Evolutionary conservation across 2,113 vertebrate genomes (phyloP).

Genomic region (Montifringilla adamsi): DNA sequence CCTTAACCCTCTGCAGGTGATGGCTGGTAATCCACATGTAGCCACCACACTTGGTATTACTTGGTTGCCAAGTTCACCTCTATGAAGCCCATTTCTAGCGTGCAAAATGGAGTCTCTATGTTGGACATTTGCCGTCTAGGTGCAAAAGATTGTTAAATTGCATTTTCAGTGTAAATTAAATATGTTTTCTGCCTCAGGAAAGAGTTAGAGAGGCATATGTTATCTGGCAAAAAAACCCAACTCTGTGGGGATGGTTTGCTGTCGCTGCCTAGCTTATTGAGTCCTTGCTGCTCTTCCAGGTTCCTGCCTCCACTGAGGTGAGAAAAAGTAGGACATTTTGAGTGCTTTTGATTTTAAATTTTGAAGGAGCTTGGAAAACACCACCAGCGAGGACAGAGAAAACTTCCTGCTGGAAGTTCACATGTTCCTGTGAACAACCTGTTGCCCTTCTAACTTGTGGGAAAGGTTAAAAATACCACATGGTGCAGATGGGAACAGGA

Average conservation of each 20-base stretch:
- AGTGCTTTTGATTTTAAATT: not conserved
- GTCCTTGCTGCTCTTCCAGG: not conserved
- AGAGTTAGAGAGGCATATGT: not conserved
- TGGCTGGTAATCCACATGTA: fast-evolving
- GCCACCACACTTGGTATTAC: not conserved
- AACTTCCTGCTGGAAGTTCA: not conserved
- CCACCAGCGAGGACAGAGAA: not conserved
- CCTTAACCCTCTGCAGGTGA: not conserved
- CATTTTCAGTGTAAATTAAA: not conserved
- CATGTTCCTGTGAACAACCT: not conserved
- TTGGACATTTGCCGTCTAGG: not conserved
- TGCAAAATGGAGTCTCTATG: not conserved
- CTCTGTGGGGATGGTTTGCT: not conserved
- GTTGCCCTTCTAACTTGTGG: not conserved
- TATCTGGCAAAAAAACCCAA: not conserved
- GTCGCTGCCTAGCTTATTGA: not conserved
- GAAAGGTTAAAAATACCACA: not conserved
- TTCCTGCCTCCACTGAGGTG: not conserved
- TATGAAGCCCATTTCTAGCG: not conserved
- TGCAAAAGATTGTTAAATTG: not conserved
- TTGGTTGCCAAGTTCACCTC: not conserved
- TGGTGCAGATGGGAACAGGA: not conserved
- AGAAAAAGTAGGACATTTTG: not conserved
- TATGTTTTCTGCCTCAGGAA: not conserved
- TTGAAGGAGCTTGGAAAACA: not conserved